These are phyloP conservation scores for Drosophila bifasciata DNA, from an alignment of 1,140 invertebrate species.

Conservation along the genomic window DNA sequence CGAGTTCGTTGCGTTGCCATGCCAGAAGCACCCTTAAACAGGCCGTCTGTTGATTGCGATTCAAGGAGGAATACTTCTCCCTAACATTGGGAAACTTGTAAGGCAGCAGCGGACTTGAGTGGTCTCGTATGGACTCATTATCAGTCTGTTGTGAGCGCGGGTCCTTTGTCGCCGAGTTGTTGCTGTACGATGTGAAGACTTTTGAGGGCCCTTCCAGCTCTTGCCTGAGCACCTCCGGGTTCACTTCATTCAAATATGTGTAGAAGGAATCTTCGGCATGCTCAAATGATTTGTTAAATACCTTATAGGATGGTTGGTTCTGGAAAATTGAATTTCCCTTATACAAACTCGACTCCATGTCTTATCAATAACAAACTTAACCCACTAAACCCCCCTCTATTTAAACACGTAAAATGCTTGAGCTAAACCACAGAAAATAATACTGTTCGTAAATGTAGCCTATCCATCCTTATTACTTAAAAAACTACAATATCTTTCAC, in stretches of 20 bases:
- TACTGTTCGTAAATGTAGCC: too few relatives aligned
- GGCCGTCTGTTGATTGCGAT: constrained; percentile 38
- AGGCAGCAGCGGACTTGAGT: background rate
- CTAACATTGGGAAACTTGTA: constrained; percentile 42
- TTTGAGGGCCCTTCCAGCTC: constrained; percentile 23
- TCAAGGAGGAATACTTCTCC: constrained; percentile 33
- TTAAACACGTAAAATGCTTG: too few relatives aligned
- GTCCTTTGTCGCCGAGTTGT: constrained; percentile 21
- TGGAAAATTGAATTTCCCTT: constrained; percentile 38
- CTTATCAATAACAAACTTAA: too few relatives aligned
- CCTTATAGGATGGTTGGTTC: constrained; percentile 59
- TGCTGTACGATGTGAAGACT: constrained; percentile 40
- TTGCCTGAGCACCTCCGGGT: constrained; percentile 32
- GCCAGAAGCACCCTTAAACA: constrained; percentile 55
- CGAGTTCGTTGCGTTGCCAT: constrained; percentile 23
- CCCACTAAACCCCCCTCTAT: too few relatives aligned
- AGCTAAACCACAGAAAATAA: too few relatives aligned
- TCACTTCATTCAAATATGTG: constrained; percentile 54
- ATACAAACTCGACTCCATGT: constrained; percentile 37
- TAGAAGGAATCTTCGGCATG: constrained; percentile 43
- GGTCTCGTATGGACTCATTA: constrained; percentile 13
- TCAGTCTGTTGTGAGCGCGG: constrained; percentile 50
- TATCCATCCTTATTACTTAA: too few relatives aligned
- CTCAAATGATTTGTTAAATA: constrained; percentile 60
- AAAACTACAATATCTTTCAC: too few relatives aligned